phyloP scores from a whole-genome alignment of 2,113 vertebrate genomes.

The Halichoeres trimaculatus region DNA sequence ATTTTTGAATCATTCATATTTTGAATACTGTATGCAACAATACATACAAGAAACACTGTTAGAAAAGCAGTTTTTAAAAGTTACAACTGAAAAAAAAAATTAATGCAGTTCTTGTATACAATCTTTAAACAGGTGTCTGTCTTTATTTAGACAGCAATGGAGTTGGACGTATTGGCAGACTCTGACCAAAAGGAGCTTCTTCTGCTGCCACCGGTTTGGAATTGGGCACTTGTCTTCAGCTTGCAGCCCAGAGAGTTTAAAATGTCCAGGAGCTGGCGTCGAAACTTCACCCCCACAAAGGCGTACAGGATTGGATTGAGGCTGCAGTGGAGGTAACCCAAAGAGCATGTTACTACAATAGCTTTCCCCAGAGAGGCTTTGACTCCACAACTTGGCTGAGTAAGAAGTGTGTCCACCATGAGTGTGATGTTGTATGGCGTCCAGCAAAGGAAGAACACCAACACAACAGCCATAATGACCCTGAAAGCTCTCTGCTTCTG shows the following conservation, averaged over 20 bases:
- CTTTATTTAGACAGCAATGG: conserved; percentile 75
- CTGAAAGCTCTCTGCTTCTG: conserved; percentile 86
- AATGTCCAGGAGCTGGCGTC: conserved; percentile 82
- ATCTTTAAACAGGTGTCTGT: neutral
- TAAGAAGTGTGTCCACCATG: conserved; percentile 80
- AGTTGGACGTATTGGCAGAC: conserved; percentile 84
- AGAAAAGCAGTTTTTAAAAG: neutral
- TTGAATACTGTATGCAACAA: neutral
- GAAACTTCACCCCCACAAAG: conserved; percentile 89
- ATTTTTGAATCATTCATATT: neutral
- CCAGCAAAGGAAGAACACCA: conserved; percentile 90
- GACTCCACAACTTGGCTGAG: conserved; percentile 55
- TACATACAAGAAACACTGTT: neutral
- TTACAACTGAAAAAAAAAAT: too few relatives aligned
- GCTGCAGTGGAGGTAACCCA: conserved; percentile 89
- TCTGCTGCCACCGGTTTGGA: conserved; percentile 48
- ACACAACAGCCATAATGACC: conserved; percentile 85
- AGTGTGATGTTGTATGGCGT: conserved; percentile 86
- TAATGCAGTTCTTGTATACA: neutral
- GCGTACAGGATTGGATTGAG: conserved; percentile 91
- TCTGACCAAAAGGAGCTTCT: conserved; percentile 85
- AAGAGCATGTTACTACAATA: conserved; percentile 71
- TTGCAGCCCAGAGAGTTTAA: conserved; percentile 77
- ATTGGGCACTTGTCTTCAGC: conserved; percentile 40
- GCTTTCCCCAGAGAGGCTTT: conserved; percentile 69